A percentile compares a stretch with the other conserved stretches of the same genome.
Conservation (phyloP, 2,113 vertebrate species). For the Ptychochromis oligacanthus region DNA sequence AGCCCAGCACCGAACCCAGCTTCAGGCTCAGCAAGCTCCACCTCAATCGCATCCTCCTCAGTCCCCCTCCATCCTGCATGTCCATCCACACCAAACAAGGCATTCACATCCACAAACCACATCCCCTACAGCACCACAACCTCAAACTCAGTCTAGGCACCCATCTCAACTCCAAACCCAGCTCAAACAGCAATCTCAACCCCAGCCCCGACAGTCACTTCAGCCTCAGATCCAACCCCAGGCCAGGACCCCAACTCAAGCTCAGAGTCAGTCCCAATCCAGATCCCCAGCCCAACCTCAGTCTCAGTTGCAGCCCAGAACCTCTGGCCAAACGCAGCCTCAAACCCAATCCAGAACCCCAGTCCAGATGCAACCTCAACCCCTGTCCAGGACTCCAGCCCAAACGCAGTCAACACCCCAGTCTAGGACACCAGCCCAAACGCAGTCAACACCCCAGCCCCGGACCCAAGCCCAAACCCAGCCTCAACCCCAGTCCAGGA, state of each 20-base stretch:
- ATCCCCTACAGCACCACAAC: conserved; percentile 29
- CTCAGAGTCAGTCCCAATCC: conserved; percentile 16
- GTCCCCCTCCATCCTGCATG: conserved; percentile 29
- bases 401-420: conserved; percentile 32
- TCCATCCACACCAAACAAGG: conserved; percentile 45
- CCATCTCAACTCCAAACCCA: conserved; percentile 27
- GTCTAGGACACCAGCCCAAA: conserved; percentile 36
- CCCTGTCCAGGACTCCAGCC: neutral
- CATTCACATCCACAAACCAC: conserved; percentile 49
- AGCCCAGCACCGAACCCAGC: conserved; percentile 44
- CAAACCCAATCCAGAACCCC: conserved; percentile 24
- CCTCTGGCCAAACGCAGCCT: conserved; percentile 32
- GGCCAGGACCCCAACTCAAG: conserved; percentile 49
- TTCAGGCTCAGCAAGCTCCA: conserved; percentile 27
- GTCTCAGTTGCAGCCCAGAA: conserved; percentile 10
- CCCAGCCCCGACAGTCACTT: conserved; percentile 5
- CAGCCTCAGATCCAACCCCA: conserved; percentile 54
- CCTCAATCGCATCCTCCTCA: conserved; percentile 29
- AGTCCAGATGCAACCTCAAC: neutral
- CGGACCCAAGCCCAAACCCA: conserved; percentile 17
- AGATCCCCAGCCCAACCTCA: conserved; percentile 10
- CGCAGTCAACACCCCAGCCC: conserved; percentile 33
- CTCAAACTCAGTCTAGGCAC: conserved; percentile 28
- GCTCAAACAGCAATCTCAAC: conserved; percentile 20
- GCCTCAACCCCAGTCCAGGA: conserved; percentile 4